Evolutionary conservation across 2,888 invertebrate species (phyloP), one percentile per base, ranked within the genome.

Genomic region (Esperia sulphurella): DNA sequence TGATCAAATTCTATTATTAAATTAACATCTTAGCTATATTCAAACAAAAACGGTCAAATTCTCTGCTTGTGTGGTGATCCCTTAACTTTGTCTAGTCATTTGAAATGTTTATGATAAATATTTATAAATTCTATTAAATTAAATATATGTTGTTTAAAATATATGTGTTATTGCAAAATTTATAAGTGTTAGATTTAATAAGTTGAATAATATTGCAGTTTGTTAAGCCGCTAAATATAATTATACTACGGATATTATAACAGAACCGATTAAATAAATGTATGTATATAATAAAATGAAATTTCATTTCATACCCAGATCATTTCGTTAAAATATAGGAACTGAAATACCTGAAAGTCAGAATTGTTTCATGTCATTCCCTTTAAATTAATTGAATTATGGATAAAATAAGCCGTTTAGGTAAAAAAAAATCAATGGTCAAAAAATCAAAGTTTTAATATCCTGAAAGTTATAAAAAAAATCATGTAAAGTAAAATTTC

Each of bases 221-320:
- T 67, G 61, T 75, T 74, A 69, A 61, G 65, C 66, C 71, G 79
- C 79, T 78, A 69, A 70, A 52, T 78, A 69, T 70, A 52, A 49
- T 57, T 48, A 47, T 52, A 57, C 58, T 49, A 57, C 55, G 54
- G 58, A 71, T 63, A 68, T 73, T 76, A 69, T 68, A 21, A 77
- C 71, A 70, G 67, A 61, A 75, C 61, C 58, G 60, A 79, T 70
- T 82, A 81, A 82, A 79, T 82, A 81, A 82, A 79, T 83, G 80
- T 77, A 83, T 79, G 78, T 83, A 81, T 69, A 81, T 82, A 81
- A 77, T 52, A 46, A 29, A 14, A 21, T 29, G 29, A 50, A 38
- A 30, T 71, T 72, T 75, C 42, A 63, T 63, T 74, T 64, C 40
- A 8, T 29, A 30, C 33, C 37, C 12, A 10, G 13, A 31, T 9